Evolutionary conservation across 2,888 invertebrate genomes (phyloP).

Genomic region (Cancer borealis): DNA sequence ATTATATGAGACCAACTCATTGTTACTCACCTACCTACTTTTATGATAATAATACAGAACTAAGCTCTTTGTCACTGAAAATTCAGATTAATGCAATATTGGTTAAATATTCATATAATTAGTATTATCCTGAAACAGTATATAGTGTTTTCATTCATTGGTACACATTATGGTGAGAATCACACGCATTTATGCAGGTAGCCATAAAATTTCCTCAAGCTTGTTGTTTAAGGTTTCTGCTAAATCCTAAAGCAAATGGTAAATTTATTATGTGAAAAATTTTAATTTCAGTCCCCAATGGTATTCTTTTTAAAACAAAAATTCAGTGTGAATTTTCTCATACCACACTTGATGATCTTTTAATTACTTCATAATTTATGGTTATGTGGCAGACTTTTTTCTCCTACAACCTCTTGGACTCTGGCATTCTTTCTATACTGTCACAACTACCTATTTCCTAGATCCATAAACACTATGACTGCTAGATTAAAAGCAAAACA

Average conservation of each 20-base stretch:
- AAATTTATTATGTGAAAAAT: too few species aligned
- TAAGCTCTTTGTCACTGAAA: not conserved
- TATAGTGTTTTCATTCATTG: not conserved
- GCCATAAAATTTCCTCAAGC: not conserved
- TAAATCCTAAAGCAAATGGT: too few species aligned
- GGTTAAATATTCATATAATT: not conserved
- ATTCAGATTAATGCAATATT: not conserved
- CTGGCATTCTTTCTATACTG: not conserved
- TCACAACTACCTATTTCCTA: not conserved
- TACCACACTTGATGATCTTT: not conserved
- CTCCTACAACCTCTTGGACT: not conserved
- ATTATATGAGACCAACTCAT: not conserved
- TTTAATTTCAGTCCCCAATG: not conserved
- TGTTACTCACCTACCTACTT: not conserved
- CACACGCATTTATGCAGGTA: not conserved
- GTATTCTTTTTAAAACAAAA: not conserved
- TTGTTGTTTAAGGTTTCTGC: too few species aligned
- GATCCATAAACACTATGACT: not conserved
- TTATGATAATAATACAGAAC: not conserved
- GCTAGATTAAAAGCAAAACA: too few species aligned
- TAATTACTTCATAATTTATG: not conserved
- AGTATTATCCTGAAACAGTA: not conserved
- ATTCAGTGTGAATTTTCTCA: not conserved
- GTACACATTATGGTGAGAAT: not conserved
- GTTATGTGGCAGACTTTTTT: not conserved